Evolutionary conservation across 2,797 vertebrate species (phyloP).

Genomic region (Emydoidea blandingii): DNA sequence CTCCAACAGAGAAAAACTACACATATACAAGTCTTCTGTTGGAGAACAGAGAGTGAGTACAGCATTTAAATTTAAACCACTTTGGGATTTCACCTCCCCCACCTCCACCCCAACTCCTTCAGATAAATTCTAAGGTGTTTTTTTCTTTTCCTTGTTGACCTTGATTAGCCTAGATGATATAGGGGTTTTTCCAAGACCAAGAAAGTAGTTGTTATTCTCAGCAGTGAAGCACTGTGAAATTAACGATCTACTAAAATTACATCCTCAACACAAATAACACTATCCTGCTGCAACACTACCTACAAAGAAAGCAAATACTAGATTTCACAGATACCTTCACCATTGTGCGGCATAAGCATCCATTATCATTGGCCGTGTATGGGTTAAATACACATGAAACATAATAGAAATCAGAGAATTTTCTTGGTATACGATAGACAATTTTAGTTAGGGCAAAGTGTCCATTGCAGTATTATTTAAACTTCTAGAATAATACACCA

Average conservation of each 20-base stretch:
- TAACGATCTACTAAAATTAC: slow-evolving; percentile 61
- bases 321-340: slow-evolving; percentile 34
- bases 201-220: slow-evolving; percentile 60
- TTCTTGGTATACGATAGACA: slow-evolving; percentile 30
- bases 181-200: slow-evolving; percentile 35
- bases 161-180: slow-evolving; percentile 41
- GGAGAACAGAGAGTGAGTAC: slow-evolving; percentile 40
- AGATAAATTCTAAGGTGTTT: slow-evolving; percentile 39
- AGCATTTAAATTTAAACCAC: slow-evolving; percentile 30
- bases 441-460: slow-evolving; percentile 10
- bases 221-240: slow-evolving; percentile 67
- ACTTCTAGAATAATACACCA: not conserved
- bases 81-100: slow-evolving; percentile 28
- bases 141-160: slow-evolving; percentile 35
- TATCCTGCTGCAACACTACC: not conserved
- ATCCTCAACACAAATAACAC: slow-evolving; percentile 8
- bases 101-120: not conserved
- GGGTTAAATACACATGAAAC: slow-evolving; percentile 53
- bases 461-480: slow-evolving; percentile 38
- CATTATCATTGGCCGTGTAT: slow-evolving; percentile 51
- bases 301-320: slow-evolving; percentile 44
- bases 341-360: slow-evolving; percentile 40
- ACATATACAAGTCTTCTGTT: slow-evolving; percentile 40
- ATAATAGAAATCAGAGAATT: slow-evolving; percentile 1
- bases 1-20: slow-evolving; percentile 64